Conservation (phyloP, 2,113 vertebrate species). For the Scortum barcoo region DNA sequence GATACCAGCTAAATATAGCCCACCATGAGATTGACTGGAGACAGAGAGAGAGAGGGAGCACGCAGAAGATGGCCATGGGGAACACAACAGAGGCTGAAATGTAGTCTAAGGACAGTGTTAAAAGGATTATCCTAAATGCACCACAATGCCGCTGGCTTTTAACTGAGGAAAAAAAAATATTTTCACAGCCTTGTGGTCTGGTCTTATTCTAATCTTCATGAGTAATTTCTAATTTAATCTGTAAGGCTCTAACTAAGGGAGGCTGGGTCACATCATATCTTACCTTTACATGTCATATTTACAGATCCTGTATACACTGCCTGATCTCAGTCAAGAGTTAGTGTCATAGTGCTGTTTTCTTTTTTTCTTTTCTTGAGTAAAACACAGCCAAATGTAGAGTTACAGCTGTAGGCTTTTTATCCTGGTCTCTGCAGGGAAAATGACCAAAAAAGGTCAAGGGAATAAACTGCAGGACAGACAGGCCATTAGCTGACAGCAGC, state of each 20-base stretch:
- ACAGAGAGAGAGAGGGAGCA: constrained; percentile 52
- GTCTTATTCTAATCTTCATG: not conserved
- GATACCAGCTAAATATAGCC: constrained; percentile 83
- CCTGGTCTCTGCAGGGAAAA: constrained; percentile 38
- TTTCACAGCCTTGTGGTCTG: not conserved
- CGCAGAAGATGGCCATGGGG: constrained; percentile 43
- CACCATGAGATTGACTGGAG: constrained; percentile 69
- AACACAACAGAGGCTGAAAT: constrained; percentile 38
- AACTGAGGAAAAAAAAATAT: not conserved
- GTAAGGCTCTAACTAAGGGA: not conserved
- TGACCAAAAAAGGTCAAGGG: constrained; percentile 80
- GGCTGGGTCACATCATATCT: not conserved
- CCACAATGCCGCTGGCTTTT: not conserved
- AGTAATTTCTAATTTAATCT: not conserved
- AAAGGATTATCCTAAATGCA: constrained; percentile 38
- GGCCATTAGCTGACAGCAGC: not conserved
- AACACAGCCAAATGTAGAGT: not conserved
- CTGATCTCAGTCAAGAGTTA: too few relatives aligned
- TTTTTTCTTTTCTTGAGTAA: not conserved
- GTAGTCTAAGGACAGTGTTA: constrained; percentile 35
- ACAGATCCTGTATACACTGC: not conserved
- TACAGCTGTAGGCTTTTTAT: constrained; percentile 4
- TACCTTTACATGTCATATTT: not conserved
- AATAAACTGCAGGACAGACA: constrained; percentile 27
- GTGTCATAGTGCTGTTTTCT: too few relatives aligned